Evolutionary conservation across 2,888 invertebrate genomes (phyloP), one percentile per base, ranked within the genome.

Genomic region (Lepeophtheirus nordmannii): DNA sequence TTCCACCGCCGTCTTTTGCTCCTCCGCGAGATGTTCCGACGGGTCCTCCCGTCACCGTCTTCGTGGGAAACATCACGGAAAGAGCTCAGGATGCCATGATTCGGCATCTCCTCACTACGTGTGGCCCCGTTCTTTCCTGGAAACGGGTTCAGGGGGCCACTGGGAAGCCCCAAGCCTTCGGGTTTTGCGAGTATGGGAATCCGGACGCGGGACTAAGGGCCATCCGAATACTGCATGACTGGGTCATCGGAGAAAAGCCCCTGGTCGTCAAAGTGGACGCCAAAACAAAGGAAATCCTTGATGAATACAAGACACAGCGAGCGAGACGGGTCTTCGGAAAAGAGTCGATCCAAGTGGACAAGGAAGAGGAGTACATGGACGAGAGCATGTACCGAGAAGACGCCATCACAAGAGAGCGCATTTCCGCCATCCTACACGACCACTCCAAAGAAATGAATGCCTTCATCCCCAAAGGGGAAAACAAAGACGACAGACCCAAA

Each of bases 261-360:
- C 81, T 99, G 71, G 88, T 97, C 68, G 96, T 94, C 38, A 89
- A 92, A 78, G 93, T 94, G 37, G 97, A 97, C 79, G 91, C 93
- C 68, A 97, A 97, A 81, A 93, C 94, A 73, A 91, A 92, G 80
- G 85, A 87, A 68, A 83, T 91, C 69, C 82, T 97, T 70, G 93
- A 94, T 76, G 88, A 90, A 69, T 96, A 90, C 77, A 91, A 91
- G 81, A 72, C 72, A 68, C 70, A 67, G 53, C 68, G 82, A 81
- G 79, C 70, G 83, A 84, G 73, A 80, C 82, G 73, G 75, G 80
- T 63, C 11, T 46, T 63, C 20, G 63, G 63, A 23, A 53, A 56
- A 20, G 56, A 63, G 62, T 67, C 58, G 12, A 56, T 60, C 39
- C 65, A 68, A n/a, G 68, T 67, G 11, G 69, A 60, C 67, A 81